Base-by-base conservation (phyloP, 2,888 invertebrate species). In the Smittia sp. region DNA sequence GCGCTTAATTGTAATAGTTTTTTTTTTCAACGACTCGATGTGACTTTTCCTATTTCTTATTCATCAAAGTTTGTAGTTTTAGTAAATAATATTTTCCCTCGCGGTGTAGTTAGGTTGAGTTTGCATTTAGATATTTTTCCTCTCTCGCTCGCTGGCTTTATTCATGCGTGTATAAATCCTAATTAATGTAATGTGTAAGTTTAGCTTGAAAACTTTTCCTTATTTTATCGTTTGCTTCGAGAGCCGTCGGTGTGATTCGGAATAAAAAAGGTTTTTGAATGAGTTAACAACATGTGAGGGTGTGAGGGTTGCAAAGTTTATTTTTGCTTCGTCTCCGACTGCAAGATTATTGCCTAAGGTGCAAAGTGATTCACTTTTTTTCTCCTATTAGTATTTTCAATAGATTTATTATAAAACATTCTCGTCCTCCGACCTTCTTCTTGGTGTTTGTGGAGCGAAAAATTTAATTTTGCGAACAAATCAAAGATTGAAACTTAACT, bases 361-460 rank as follows among this genome's bases (percentile, higher is more conserved):
- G 69, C 69, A 70, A 70, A 70, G 69, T 70, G 69, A 70, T 70
- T 70, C 69, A 70, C 69, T 70, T 70, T 70, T 54, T 39, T 13
- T 66, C 62, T 66, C 39, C 67, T 58, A 62, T 74, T 46, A 62
- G 69, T 65, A 38, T 73, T 54, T 69, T 63, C 24, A 9, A 18
- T 52, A 69, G n/a, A 18, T 58, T 58, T 58, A 58, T 58, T 70
- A 70, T 70, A 70, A 70, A 70, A 70, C 54, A 25, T 63, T 63
- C 27, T 63, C 63, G 22, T 20, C 27, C 22, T 20, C 18, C n/a
- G n/a, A n/a, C 27, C 27, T 24, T 39, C 27, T 63, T 39, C 25
- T 70, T 70, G 69, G 69, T 70, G 69, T 70, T 70, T 70, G 46
- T 54, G 69, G 69, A 70, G 68, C 20, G 52, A 58, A 58, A 58